These are phyloP conservation scores for Perizoma flavofasciatum DNA, from an alignment of 2,888 invertebrate genomes.

Conservation along the genomic window DNA sequence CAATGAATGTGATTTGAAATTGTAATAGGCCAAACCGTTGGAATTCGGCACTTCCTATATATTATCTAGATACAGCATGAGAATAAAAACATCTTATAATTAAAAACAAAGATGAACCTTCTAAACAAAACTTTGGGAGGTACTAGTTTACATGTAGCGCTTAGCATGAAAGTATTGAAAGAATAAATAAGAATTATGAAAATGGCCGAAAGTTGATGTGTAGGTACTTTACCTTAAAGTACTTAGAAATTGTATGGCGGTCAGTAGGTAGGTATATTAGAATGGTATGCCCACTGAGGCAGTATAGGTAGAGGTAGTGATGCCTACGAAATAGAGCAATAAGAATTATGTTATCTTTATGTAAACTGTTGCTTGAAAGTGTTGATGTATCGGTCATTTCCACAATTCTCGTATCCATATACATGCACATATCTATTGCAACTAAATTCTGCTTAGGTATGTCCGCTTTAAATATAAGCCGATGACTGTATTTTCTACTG, in stretches of 20 bases:
- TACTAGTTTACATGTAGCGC: background rate
- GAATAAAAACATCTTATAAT: conserved; percentile 2
- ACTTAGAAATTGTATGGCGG: background rate
- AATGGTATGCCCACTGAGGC: background rate
- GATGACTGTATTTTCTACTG: conserved; percentile 58
- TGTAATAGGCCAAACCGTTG: conserved; percentile 1
- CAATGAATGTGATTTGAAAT: conserved; percentile 21
- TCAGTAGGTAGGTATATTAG: too few relatives aligned
- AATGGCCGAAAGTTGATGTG: background rate
- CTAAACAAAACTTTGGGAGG: background rate
- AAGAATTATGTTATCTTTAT: too few relatives aligned
- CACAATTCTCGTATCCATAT: conserved; percentile 2
- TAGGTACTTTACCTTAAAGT: background rate
- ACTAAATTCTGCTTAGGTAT: conserved; percentile 34
- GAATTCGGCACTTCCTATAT: conserved; percentile 3
- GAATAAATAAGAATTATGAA: background rate
- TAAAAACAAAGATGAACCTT: background rate
- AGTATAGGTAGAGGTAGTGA: background rate
- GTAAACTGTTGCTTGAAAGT: background rate
- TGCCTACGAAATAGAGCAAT: background rate
- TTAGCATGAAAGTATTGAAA: too few relatives aligned
- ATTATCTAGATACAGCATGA: conserved; percentile 9
- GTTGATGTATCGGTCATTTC: conserved; percentile 16
- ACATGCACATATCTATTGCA: conserved; percentile 25
- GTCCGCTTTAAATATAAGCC: conserved; percentile 49